These are phyloP conservation scores for Monochamus alternatus DNA, from an alignment of 2,888 invertebrate species.

Conservation along the genomic window DNA sequence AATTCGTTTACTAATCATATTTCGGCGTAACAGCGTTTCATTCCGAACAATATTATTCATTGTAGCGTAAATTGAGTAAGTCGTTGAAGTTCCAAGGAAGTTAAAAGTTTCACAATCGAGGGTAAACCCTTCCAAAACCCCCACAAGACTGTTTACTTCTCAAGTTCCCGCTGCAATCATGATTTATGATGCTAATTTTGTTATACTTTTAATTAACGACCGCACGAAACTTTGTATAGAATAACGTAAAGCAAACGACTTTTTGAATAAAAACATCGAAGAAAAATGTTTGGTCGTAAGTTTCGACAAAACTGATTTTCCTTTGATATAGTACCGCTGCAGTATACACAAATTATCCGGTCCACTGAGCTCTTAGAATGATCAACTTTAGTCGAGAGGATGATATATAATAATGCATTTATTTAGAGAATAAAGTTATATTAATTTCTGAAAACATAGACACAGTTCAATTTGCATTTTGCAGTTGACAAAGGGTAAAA, in stretches of 20 bases:
- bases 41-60: constrained; percentile 5
- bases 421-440: background rate
- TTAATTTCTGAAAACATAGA: no score
- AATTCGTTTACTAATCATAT: no score
- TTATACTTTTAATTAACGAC: constrained; percentile 42
- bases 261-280: constrained; percentile 2
- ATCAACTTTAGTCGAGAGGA: background rate
- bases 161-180: constrained; percentile 36
- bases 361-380: background rate
- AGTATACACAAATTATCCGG: background rate
- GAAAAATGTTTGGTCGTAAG: background rate
- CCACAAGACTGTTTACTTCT: constrained; percentile 39
- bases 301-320: background rate
- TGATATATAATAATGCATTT: background rate
- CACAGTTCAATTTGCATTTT: no score
- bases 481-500: no score
- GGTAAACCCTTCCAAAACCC: constrained; percentile 18
- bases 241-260: constrained; percentile 8
- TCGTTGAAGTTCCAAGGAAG: constrained; percentile 21
- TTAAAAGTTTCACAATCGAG: constrained; percentile 36
- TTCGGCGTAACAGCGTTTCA: no score
- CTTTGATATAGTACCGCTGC: background rate
- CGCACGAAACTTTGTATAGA: constrained; percentile 28
- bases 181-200: constrained; percentile 44
- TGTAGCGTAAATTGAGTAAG: constrained; percentile 22